These are phyloP conservation scores for Baccha elongata DNA, from an alignment of 2,888 invertebrate species.

Conservation along the genomic window DNA sequence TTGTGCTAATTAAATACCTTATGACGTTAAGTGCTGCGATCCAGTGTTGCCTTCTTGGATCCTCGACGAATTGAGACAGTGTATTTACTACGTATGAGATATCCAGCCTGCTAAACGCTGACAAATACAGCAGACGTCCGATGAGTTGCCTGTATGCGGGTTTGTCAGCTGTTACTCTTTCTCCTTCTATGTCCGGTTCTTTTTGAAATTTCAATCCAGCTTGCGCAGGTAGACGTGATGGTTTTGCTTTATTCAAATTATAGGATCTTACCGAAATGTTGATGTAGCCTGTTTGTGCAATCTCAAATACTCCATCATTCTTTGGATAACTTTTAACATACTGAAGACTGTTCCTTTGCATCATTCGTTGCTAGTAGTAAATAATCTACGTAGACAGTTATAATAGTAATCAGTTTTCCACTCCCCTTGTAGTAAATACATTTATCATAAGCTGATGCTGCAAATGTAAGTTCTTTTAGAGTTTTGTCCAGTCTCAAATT, in stretches of 20 bases:
- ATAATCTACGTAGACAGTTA: slow-evolving; percentile 41
- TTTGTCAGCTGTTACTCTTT: slow-evolving; percentile 29
- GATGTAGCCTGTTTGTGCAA: slow-evolving; percentile 24
- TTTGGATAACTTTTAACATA: slow-evolving; percentile 3
- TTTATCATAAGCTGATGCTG: slow-evolving; percentile 26
- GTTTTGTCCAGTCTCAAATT: slow-evolving; percentile 35
- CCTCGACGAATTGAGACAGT: slow-evolving; percentile 23
- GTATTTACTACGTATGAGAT: slow-evolving; percentile 37
- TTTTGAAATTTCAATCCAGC: slow-evolving; percentile 28
- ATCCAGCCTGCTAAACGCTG: slow-evolving; percentile 50
- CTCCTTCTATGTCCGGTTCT: slow-evolving; percentile 28
- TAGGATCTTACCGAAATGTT: slow-evolving; percentile 7
- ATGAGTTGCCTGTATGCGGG: slow-evolving; percentile 32
- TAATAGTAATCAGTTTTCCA: slow-evolving; percentile 13
- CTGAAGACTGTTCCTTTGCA: slow-evolving; percentile 6
- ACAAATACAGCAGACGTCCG: slow-evolving; percentile 28
- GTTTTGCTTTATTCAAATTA: slow-evolving; percentile 24
- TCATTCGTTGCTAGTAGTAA: slow-evolving; percentile 24
- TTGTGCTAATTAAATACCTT: slow-evolving; percentile 10
- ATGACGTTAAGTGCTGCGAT: neutral
- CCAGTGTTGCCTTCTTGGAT: slow-evolving; percentile 28
- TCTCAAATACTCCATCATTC: slow-evolving; percentile 50
- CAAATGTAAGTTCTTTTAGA: slow-evolving; percentile 13
- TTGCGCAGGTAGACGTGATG: slow-evolving; percentile 32
- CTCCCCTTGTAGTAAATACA: slow-evolving; percentile 22